phyloP scores from a whole-genome alignment of 2,113 vertebrate species.

The Poeciliopsis retropinna region DNA sequence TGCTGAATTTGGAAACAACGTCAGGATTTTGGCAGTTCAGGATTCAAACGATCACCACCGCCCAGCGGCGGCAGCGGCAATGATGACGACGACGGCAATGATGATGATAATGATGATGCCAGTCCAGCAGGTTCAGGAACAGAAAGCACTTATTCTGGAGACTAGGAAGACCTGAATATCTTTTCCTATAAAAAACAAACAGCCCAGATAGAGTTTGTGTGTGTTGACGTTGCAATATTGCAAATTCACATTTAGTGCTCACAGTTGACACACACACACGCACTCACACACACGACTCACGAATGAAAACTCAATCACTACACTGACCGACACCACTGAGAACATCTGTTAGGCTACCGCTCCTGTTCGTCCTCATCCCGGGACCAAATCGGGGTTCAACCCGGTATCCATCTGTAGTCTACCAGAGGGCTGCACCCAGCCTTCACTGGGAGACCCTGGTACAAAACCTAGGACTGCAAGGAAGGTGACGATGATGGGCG shows the following conservation, averaged over 20 bases:
- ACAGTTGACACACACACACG: constrained; percentile 87
- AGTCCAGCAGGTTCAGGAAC: constrained; percentile 96
- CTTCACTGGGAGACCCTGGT: constrained; percentile 24
- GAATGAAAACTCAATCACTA: constrained; percentile 86
- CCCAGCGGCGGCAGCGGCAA: constrained; percentile 30
- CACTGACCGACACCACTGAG: constrained; percentile 90
- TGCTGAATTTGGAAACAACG: constrained; percentile 75
- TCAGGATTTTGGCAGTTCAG: constrained; percentile 83
- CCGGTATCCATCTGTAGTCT: too few relatives aligned
- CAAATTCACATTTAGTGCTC: constrained; percentile 93
- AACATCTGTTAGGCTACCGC: constrained; percentile 85
- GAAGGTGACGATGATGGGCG: too few relatives aligned
- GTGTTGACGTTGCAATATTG: constrained; percentile 82
- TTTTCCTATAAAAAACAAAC: constrained; percentile 79
- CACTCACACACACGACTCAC: constrained; percentile 85
- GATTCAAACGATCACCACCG: constrained; percentile 51
- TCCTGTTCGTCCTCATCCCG: constrained; percentile 83
- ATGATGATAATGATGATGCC: constrained; percentile 88
- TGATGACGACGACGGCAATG: constrained; percentile 87
- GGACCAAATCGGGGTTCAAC: constrained; percentile 13
- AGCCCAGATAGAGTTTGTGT: constrained; percentile 78
- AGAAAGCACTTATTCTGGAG: constrained; percentile 87
- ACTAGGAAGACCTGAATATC: constrained; percentile 87
- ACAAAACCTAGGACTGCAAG: too few relatives aligned
- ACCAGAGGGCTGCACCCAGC: constrained; percentile 6